Evolutionary conservation across 2,888 invertebrate genomes (phyloP), one percentile per base, ranked within the genome.

Genomic region (Morpho helenor): DNA sequence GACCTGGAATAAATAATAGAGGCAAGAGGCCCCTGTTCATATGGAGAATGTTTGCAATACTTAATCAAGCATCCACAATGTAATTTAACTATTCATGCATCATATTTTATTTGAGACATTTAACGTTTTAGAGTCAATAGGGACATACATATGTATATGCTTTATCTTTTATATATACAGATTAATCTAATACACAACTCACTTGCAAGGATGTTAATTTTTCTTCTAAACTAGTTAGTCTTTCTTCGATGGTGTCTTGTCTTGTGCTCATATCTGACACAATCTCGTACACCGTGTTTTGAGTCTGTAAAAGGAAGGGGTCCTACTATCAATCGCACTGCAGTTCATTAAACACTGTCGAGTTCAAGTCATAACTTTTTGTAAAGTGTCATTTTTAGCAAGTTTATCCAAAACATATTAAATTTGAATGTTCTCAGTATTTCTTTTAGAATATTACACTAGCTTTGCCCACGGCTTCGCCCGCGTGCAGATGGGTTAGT

Each of bases 281-380:
- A 75, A 99, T 96, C 91, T 99, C 99, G 85, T 99, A 99, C 70
- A 99, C 98, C 56, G 97, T 97, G 79, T 97, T 98, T 91, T 99
- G 98, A 68, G 98, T 99, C 99, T 99, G 93, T 68, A 92, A 91
- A 74, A 91, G 79, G 78, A 90, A 90, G 81, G 91, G 91, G 82
- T 91, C 89, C 91, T 91, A 84, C 81, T 86, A 82, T 91, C 89
- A 91, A 86, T 91, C 82, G 91, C 75, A 82, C 89, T 87, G 90
- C 73, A 81, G 91, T 84, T 79, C 88, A 73, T 73, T 76, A 61
- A 69, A 70, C 68, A 88, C 75, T 85, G 83, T 77, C 71, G 80
- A 31, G 62, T 71, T 72, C 68, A 68, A 87, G 70, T 74, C 66
- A 74, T 70, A 74, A 69, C 65, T 72, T 62, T 56, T 50, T 83